A percentile compares a stretch with the other conserved stretches of the same genome.
These are phyloP conservation scores for Drosophila flavopinicola DNA, from an alignment of 2,888 invertebrate genomes.

Conservation along the genomic window DNA sequence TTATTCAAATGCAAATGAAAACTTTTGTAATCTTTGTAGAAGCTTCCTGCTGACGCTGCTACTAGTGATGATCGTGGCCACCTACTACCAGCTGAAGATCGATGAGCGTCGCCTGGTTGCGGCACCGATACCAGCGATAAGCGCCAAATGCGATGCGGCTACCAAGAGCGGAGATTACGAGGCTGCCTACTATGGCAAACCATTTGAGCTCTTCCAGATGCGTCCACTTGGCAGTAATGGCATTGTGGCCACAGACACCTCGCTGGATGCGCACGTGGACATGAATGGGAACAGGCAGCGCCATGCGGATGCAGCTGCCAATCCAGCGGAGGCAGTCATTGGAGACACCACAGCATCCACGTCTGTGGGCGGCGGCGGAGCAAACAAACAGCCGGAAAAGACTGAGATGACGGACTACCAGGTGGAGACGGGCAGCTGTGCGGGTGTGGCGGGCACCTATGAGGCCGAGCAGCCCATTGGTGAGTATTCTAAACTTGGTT, in stretches of 20 bases:
- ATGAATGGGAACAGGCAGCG: conserved; percentile 75
- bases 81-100: conserved; percentile 87
- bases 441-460: conserved; percentile 66
- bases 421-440: conserved; percentile 72
- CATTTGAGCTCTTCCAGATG: conserved; percentile 84
- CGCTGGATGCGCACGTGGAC: conserved; percentile 65
- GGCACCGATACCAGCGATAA: conserved; percentile 70
- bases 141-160: conserved; percentile 72
- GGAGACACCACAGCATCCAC: conserved; percentile 41
- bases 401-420: conserved; percentile 73
- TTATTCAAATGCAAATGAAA: too few relatives aligned
- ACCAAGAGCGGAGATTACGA: conserved; percentile 76
- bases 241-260: conserved; percentile 69
- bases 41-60: conserved; percentile 76
- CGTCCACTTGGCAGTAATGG: conserved; percentile 77
- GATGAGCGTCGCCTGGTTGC: conserved; percentile 64
- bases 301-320: conserved; percentile 18
- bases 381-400: conserved; percentile 41
- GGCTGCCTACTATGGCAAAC: conserved; percentile 73
- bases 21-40: conserved; percentile 33
- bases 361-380: conserved; percentile 17
- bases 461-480: conserved; percentile 79
- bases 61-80: conserved; percentile 86
- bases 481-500: conserved; percentile 54
- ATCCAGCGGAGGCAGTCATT: conserved; percentile 9